Evolutionary conservation across 2,113 vertebrate species (phyloP), one percentile per base, ranked within the genome.

Genomic region (Embiotoca jacksoni): DNA sequence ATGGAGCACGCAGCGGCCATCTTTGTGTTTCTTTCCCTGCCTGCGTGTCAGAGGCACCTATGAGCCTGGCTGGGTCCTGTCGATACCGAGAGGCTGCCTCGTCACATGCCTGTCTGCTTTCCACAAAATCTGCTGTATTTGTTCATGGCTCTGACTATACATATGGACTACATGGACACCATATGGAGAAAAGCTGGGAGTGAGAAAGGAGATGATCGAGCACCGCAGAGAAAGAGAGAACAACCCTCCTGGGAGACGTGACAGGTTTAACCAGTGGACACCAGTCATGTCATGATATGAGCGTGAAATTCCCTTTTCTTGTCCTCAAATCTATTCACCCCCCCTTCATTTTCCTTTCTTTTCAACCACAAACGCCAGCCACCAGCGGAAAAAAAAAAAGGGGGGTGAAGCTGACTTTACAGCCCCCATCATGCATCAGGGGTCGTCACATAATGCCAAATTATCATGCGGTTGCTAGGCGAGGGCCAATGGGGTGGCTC

Each of bases 391-490:
- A 68, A 30, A n/a, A 32, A 32, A 32, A 11, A 9, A 32, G 65
- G 83, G 61, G 84, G 66, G 11, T 72, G 73, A 84, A 70, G 85
- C 83, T 85, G 87, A 88, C 70, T 91, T 23, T 85, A 81, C 85
- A 78, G 82, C 85, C 87, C 85, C 86, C 89, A 91, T 92, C 89
- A 91, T 94, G 88, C 90, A 93, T 92, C 89, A 83, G 84, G 81
- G 91, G 84, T 91, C 91, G 92, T 91, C 88, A 94, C 90, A 93
- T 93, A 92, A 93, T 92, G 88, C 87, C 93, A 93, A 91, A 93
- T 93, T 87, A 94, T 92, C 86, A 88, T 91, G 86, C 69, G 83
- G 93, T 93, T 93, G 93, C 93, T 93, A 94, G 91, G 93, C 83
- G 77, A 93, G 83, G 73, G 82, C 92, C 91, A 93, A 93, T 94